Base-by-base conservation (phyloP, 2,888 invertebrate species). In the Vanessa cardui region DNA sequence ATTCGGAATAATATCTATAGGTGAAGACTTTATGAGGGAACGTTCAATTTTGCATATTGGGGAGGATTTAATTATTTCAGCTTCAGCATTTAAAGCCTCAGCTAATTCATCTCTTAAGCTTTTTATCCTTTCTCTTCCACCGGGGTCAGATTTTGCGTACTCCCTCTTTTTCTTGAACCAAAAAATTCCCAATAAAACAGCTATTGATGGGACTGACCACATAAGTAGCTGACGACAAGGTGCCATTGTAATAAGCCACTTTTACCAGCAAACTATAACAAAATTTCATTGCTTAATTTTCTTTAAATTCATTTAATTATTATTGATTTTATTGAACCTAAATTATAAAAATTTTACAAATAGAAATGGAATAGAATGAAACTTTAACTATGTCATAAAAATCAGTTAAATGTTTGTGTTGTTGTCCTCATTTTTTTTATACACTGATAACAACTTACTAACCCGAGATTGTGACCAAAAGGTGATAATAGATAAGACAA, bases 91-190 rank as follows among this genome's bases (percentile, higher is more conserved):
- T 52, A 92, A 78, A 56, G 82, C 92, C 77, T 93, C 93, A 76
- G 93, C 92, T 71, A 93, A 83, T 78, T 93, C 93, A 75, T 92
- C 88, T 83, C 89, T 85, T 69, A 92, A 83, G 78, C 82, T 89
- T 87, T 91, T 93, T 80, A 90, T 84, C 77, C 81, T 89, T 83
- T 90, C 91, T 86, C 92, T 92, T 93, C 95, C 95, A 81, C 95
- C 96, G 76, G 95, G 95, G 95, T 96, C 96, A 95, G 94, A 95
- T 94, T 94, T 94, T 85, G 94, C 94, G 83, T 94, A 94, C 87
- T 94, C 94, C 92, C 95, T 95, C 94, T 95, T 96, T 93, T 95
- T 96, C 92, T 95, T 95, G 95, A 96, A 96, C 97, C 96, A 97
- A 85, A 95, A 95, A 86, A 96, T 95, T 79, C 96, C 96, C 88